A percentile compares a stretch with the other conserved stretches of the same genome.
Evolutionary conservation across 2,113 vertebrate genomes (phyloP).

Genomic region (Paracanthobrama guichenoti): DNA sequence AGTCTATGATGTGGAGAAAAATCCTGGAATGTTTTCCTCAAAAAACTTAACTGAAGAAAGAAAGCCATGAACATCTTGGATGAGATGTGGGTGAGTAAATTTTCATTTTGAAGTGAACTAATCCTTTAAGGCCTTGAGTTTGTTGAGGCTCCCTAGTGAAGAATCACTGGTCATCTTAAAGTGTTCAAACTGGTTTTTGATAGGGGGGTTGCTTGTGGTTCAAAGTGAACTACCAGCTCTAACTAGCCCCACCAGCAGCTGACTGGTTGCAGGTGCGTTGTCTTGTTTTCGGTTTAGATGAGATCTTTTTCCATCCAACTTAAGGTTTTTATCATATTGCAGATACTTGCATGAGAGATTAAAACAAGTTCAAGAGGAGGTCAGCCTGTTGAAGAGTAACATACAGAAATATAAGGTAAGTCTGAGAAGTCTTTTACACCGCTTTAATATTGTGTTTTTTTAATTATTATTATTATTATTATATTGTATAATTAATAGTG

Average conservation of each 20-base stretch:
- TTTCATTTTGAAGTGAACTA: no score
- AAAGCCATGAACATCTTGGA: no score
- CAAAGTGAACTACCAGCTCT: not conserved
- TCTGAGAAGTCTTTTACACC: not conserved
- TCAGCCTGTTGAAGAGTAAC: slow-evolving; percentile 88
- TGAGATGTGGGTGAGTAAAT: no score
- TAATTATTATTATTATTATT: no score
- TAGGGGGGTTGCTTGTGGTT: not conserved
- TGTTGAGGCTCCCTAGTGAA: not conserved
- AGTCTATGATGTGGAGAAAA: no score
- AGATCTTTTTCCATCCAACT: not conserved
- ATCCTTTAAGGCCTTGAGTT: not conserved
- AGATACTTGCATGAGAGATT: slow-evolving; percentile 95
- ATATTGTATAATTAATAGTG: not conserved
- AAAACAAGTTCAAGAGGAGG: slow-evolving; percentile 91
- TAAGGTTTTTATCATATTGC: slow-evolving; percentile 19
- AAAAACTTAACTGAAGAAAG: no score
- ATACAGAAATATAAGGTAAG: slow-evolving; percentile 90
- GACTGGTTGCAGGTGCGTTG: not conserved
- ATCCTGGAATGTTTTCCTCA: no score
- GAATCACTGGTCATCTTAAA: not conserved
- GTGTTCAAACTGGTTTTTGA: not conserved
- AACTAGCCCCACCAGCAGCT: not conserved
- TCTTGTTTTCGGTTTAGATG: no score
- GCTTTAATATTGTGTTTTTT: no score